A percentile compares a stretch with the other conserved stretches of the same genome.
Evolutionary conservation across 2,888 invertebrate species (phyloP).

Genomic region (Drosophila lutescens): DNA sequence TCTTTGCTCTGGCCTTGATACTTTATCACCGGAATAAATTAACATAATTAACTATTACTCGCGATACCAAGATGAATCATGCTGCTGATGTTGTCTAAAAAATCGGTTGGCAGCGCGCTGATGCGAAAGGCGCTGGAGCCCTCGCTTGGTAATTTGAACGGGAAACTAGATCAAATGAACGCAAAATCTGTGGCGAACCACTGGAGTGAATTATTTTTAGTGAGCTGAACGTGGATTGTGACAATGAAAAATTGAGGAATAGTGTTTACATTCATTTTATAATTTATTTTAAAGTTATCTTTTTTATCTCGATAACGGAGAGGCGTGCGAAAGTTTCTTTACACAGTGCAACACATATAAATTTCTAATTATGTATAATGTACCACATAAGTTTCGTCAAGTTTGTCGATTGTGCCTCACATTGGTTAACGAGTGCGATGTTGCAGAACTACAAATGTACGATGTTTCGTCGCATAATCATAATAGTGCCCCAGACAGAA

Average conservation of each 20-base stretch:
- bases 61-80: conserved; percentile 12
- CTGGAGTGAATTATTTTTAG: conserved; percentile 62
- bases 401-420: conserved; percentile 97
- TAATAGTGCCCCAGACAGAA: conserved; percentile 40
- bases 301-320: conserved; percentile 59
- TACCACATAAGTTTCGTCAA: conserved; percentile 96
- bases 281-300: conserved; percentile 74
- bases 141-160: conserved; percentile 25
- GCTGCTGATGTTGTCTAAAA: neutral
- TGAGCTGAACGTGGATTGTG: conserved; percentile 72
- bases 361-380: conserved; percentile 91
- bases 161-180: conserved; percentile 32
- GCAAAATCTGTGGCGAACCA: conserved; percentile 33
- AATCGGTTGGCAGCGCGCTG: too few species aligned
- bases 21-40: neutral
- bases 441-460: conserved; percentile 86
- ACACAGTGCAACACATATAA: conserved; percentile 50
- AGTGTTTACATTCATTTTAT: conserved; percentile 75
- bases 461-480: conserved; percentile 48
- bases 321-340: conserved; percentile 49
- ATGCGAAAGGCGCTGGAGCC: conserved; percentile 5
- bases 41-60: neutral
- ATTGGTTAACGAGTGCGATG: conserved; percentile 90
- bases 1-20: neutral
- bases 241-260: conserved; percentile 75